Evolutionary conservation across 1,140 invertebrate species (phyloP).

Genomic region (Pygmarrhopalites habei): DNA sequence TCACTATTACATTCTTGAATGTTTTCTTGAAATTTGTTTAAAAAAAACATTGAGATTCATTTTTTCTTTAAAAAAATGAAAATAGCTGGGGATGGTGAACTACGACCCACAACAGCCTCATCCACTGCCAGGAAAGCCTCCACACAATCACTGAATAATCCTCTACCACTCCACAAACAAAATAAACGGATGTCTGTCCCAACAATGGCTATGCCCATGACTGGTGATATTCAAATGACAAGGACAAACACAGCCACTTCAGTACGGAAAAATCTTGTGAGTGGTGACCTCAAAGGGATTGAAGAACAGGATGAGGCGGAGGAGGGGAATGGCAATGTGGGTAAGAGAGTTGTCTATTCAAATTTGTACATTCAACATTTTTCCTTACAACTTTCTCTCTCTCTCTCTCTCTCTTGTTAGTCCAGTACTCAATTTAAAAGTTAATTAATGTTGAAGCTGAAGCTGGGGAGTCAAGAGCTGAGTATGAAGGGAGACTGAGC

Average conservation of each 20-base stretch:
- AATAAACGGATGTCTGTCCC: slow-evolving; percentile 29
- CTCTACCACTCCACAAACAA: not conserved
- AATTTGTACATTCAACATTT: too few species aligned
- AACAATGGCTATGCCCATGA: slow-evolving; percentile 2
- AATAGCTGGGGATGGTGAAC: not conserved
- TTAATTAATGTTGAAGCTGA: slow-evolving; percentile 1
- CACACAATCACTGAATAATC: slow-evolving; percentile 20
- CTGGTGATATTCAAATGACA: not conserved
- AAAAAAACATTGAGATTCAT: too few species aligned
- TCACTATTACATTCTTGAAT: too few species aligned
- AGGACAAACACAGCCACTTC: not conserved
- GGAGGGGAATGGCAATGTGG: too few species aligned
- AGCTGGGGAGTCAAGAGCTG: slow-evolving; percentile 42
- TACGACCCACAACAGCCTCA: not conserved
- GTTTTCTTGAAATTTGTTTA: too few species aligned
- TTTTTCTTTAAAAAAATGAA: too few species aligned
- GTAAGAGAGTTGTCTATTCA: too few species aligned
- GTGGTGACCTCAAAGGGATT: not conserved
- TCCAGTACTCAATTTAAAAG: not conserved
- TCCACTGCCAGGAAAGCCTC: slow-evolving; percentile 17
- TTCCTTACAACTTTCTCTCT: slow-evolving; percentile 32
- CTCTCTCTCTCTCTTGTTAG: slow-evolving; percentile 40
- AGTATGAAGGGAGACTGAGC: slow-evolving; percentile 5
- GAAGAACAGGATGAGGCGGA: slow-evolving; percentile 8
- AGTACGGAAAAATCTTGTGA: not conserved